Base-by-base conservation (phyloP, 2,113 vertebrate species). In the Malurus elegans region DNA sequence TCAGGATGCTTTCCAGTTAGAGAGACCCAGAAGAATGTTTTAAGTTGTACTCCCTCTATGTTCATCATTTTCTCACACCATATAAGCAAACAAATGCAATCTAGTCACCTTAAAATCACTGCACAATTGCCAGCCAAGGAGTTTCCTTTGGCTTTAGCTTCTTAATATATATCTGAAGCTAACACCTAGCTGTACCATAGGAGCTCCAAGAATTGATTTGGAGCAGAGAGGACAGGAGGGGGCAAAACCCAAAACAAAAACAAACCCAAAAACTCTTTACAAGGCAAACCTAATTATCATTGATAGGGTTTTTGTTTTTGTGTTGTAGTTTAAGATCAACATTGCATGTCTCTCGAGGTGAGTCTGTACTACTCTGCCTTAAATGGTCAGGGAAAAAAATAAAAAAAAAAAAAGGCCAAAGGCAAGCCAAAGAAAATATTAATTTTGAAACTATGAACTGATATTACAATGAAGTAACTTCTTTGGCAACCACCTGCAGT, bases 351-450 rank as follows among this genome's bases (percentile, higher is more conserved):
- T 34, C 66, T 95, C 65, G 12, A 90, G 94, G 69, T 92, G 80
- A 88, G 31, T 83, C 54, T 15, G 8, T 91, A 87, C 34, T 80
- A 90, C 47, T 66, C 60, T 54, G 40, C 79, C 73, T 94, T 83
- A 92, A 74, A 80, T 83, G 69, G 44, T 93, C 73, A 86, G 51
- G 65, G 60, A 83, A 88, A 96, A 93, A 96, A 93, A 94, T 65
- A 7, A 25, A 94, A 95, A 97, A 97, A 94, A 86, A 97, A 36
- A 38, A 97, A 84, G 93, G 23, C 38, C 32, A 83, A 85, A 93
- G 26, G 34, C 34, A 62, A 81, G 92, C 94, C 96, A 97, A 97
- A 96, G 71, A 95, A 96, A 98, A 97, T 96, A 96, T 96, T 97
- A 95, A 95, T 96, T 97, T 96, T 89, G 90, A 96, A 95, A 86